phyloP scores from a whole-genome alignment of 1,140 invertebrate species.

The Brachionus manjavacas region DNA sequence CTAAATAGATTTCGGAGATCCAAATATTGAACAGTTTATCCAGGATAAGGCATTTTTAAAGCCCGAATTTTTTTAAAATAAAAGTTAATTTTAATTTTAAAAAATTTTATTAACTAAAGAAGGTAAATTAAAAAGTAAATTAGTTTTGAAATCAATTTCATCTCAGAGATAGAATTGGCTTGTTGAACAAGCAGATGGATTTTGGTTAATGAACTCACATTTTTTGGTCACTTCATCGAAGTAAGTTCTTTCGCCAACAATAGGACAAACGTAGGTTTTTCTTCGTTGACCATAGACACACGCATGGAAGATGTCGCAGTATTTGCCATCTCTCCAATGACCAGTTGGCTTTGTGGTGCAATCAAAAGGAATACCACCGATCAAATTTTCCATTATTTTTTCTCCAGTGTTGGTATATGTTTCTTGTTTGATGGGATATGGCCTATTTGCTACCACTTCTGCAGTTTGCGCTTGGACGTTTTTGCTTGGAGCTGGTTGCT shows the following conservation, averaged over 20 bases:
- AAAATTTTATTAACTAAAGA: neutral
- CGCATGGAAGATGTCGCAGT: conserved; percentile 39
- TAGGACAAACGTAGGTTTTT: conserved; percentile 3
- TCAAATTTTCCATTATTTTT: conserved; percentile 32
- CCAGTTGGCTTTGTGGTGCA: conserved; percentile 1
- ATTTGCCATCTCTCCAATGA: conserved; percentile 32
- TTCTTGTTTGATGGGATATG: neutral
- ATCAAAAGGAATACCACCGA: conserved; percentile 40
- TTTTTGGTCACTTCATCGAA: conserved; percentile 32
- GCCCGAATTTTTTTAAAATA: too few species aligned
- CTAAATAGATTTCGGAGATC: too few species aligned
- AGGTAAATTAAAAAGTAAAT: neutral
- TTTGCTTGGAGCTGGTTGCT: neutral
- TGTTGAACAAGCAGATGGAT: conserved; percentile 12
- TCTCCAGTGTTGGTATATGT: conserved; percentile 27
- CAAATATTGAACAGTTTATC: too few species aligned
- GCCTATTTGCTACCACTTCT: neutral
- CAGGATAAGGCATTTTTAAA: too few species aligned
- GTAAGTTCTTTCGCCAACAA: conserved; percentile 39
- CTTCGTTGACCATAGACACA: conserved; percentile 29
- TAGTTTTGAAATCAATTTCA: neutral
- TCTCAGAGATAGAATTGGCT: conserved; percentile 6
- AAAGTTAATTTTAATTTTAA: too few species aligned
- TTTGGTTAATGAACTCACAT: conserved; percentile 18
- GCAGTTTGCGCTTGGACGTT: neutral